phyloP scores from a whole-genome alignment of 53 echinoderm and acorn worm genomes.

The Stichopus horrens region DNA sequence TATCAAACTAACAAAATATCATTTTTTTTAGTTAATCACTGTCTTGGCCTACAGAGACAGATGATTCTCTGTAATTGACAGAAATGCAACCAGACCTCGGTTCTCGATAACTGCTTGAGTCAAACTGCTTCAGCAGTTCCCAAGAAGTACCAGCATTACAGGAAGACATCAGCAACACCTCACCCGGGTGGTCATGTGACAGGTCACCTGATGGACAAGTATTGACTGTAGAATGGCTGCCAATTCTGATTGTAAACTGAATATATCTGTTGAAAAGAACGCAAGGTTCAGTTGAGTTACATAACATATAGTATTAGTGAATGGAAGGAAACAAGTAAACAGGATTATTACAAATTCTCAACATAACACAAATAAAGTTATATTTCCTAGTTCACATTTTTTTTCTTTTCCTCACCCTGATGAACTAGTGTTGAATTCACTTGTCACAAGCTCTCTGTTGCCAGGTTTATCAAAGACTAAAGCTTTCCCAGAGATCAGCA shows the following conservation, averaged over 20 bases:
- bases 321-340: no score
- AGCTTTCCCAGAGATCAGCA: slow-evolving; percentile 78
- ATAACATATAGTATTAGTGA: no score
- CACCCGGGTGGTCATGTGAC: slow-evolving; percentile 56
- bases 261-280: slow-evolving; percentile 59
- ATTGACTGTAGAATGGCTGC: slow-evolving; percentile 71
- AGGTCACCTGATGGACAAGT: slow-evolving; percentile 65
- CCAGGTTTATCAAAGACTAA: slow-evolving; percentile 73
- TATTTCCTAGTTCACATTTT: background rate
- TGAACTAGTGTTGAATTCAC: slow-evolving; percentile 73
- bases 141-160: slow-evolving; percentile 85
- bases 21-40: no score
- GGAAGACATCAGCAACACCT: slow-evolving; percentile 72
- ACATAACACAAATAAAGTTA: no score
- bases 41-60: no score
- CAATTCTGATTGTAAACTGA: slow-evolving; percentile 90
- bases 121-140: slow-evolving; percentile 72
- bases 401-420: slow-evolving; percentile 57
- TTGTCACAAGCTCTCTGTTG: slow-evolving; percentile 69
- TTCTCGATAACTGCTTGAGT: slow-evolving; percentile 58
- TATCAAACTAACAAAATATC: no score
- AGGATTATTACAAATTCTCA: no score
- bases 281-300: no score
- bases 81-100: slow-evolving; percentile 55
- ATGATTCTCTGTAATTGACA: no score